Conservation (phyloP, 2,888 invertebrate genomes). For the Acheta domesticus region DNA sequence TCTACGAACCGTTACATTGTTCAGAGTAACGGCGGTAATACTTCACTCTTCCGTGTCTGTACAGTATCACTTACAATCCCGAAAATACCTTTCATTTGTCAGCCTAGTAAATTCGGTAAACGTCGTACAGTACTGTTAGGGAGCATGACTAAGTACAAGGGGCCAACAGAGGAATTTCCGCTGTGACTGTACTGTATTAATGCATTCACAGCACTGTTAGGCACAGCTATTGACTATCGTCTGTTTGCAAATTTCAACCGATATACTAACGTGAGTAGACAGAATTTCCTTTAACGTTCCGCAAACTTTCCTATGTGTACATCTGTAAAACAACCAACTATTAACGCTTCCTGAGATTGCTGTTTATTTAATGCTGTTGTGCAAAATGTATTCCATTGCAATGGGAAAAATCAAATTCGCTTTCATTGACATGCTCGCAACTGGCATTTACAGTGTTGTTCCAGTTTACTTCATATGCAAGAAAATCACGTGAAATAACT, state of each 20-base stretch:
- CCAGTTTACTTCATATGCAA: too few relatives aligned
- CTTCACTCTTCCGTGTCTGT: background rate
- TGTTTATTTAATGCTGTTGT: too few relatives aligned
- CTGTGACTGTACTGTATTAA: background rate
- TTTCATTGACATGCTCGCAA: too few relatives aligned
- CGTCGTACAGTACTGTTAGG: background rate
- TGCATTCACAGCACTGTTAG: background rate
- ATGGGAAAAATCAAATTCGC: too few relatives aligned
- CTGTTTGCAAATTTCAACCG: background rate
- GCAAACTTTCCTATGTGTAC: too few relatives aligned
- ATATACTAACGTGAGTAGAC: background rate
- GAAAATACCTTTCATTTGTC: background rate
- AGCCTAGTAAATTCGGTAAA: background rate
- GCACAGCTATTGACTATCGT: slow-evolving; percentile 8
- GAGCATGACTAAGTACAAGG: background rate
- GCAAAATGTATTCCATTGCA: too few relatives aligned
- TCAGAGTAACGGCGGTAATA: background rate
- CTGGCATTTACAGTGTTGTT: too few relatives aligned
- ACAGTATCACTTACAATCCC: background rate
- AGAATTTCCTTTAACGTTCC: background rate
- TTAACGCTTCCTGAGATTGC: too few relatives aligned
- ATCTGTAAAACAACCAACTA: too few relatives aligned
- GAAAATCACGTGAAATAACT: too few relatives aligned
- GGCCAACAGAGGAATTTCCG: background rate
- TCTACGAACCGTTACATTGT: too few relatives aligned